A percentile compares a stretch with the other conserved stretches of the same genome.
phyloP scores from a whole-genome alignment of 2,113 vertebrate genomes.

The Tenebrosternarchus preto region DNA sequence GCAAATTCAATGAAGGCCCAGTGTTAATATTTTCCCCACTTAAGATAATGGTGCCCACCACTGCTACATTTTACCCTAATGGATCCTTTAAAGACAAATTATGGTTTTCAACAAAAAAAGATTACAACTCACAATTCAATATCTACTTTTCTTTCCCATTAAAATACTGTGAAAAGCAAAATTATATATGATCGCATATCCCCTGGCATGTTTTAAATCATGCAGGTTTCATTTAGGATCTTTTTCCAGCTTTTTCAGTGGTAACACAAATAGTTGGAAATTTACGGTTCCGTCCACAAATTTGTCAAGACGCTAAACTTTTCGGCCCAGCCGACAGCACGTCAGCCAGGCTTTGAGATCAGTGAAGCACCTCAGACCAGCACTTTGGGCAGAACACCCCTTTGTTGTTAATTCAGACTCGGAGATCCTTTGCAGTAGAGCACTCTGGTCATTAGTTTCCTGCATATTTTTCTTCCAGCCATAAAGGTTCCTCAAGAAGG shows the following conservation, averaged over 20 bases:
- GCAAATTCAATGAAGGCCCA: slow-evolving; percentile 61
- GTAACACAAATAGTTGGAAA: slow-evolving; percentile 23
- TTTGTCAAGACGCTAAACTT: slow-evolving; percentile 30
- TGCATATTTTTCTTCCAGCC: slow-evolving; percentile 28
- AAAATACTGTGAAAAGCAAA: slow-evolving; percentile 47
- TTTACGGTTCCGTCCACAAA: slow-evolving; percentile 31
- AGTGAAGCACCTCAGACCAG: background rate
- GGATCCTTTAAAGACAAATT: slow-evolving; percentile 60
- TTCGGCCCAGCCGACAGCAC: background rate
- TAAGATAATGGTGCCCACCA: slow-evolving; percentile 57
- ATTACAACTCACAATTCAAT: slow-evolving; percentile 50
- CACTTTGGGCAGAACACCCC: background rate
- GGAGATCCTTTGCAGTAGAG: background rate
- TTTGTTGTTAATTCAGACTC: slow-evolving; percentile 5
- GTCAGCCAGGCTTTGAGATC: background rate
- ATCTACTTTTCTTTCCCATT: slow-evolving; percentile 35
- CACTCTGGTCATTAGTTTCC: background rate
- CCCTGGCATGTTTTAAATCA: slow-evolving; percentile 21
- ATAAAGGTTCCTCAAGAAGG: slow-evolving; percentile 39
- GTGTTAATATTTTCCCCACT: slow-evolving; percentile 60
- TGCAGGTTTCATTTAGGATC: slow-evolving; percentile 36
- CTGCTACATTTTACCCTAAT: slow-evolving; percentile 57
- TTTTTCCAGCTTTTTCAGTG: background rate
- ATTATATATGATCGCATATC: slow-evolving; percentile 42
- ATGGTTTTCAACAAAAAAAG: slow-evolving; percentile 49